These are phyloP conservation scores for Cacatua alba DNA, from an alignment of 2,113 vertebrate species.

Conservation along the genomic window DNA sequence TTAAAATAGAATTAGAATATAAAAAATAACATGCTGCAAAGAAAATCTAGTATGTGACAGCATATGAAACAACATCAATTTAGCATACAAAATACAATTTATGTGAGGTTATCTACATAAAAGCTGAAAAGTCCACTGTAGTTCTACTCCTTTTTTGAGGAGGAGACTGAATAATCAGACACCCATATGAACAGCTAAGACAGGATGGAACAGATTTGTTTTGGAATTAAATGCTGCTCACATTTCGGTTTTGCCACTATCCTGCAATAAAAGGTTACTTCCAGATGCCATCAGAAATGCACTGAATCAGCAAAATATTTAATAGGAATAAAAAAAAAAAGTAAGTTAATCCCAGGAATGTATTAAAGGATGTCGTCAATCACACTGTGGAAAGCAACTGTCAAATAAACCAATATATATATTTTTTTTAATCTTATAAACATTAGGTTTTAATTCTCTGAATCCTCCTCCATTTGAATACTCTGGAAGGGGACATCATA, in stretches of 20 bases:
- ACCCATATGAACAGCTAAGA: neutral
- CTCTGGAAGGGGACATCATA: neutral
- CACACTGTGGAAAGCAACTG: neutral
- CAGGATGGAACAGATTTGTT: neutral
- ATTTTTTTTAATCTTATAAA: neutral
- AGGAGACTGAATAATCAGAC: neutral
- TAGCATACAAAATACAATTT: neutral
- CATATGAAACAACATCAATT: neutral
- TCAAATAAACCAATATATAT: neutral
- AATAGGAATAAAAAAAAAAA: neutral
- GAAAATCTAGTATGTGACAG: neutral
- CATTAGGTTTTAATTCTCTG: neutral
- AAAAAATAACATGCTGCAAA: neutral
- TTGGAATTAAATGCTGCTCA: conserved; percentile 3
- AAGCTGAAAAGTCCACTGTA: neutral
- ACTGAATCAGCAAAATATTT: neutral
- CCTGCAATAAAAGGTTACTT: conserved; percentile 14
- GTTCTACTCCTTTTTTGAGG: neutral
- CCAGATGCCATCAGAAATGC: neutral
- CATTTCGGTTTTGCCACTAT: neutral
- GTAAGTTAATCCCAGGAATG: neutral
- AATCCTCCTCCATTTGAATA: neutral
- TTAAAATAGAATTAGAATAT: neutral
- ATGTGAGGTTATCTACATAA: neutral
- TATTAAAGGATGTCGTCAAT: neutral